These are phyloP conservation scores for Nibea albiflora DNA, from an alignment of 2,113 vertebrate species.

Conservation along the genomic window DNA sequence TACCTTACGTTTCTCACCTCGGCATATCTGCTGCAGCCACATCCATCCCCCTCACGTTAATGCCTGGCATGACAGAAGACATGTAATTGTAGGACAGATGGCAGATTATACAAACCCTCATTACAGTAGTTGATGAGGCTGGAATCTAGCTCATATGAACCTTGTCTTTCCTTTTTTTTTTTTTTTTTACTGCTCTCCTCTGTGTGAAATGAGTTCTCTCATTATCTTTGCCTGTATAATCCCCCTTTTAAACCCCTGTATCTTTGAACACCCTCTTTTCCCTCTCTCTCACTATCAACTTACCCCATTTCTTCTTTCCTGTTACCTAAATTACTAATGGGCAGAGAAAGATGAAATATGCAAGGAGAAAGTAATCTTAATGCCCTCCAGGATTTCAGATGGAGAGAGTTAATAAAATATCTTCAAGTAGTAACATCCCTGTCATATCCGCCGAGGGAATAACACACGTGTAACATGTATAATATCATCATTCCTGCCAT, in stretches of 20 bases:
- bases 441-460: constrained; percentile 11
- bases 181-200: constrained; percentile 37
- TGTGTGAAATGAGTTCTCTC: constrained; percentile 52
- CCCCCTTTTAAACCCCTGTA: constrained; percentile 16
- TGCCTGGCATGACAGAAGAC: constrained; percentile 43
- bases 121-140: constrained; percentile 66
- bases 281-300: background rate
- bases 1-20: background rate
- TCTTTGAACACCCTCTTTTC: constrained; percentile 11
- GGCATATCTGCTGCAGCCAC: constrained; percentile 16
- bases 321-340: constrained; percentile 8
- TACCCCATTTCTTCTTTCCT: constrained; percentile 5
- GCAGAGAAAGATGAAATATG: constrained; percentile 4
- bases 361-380: constrained; percentile 3
- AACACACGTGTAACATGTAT: background rate
- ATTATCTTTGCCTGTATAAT: constrained; percentile 48
- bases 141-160: constrained; percentile 61
- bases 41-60: constrained; percentile 47
- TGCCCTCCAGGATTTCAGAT: background rate
- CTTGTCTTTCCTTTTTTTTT: constrained; percentile 14
- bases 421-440: constrained; percentile 4
- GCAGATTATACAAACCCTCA: constrained; percentile 72
- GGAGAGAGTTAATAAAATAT: background rate
- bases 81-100: constrained; percentile 71
- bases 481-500: constrained; percentile 23